These are phyloP conservation scores for Crocallis elinguaria DNA, from an alignment of 2,888 invertebrate genomes.

Conservation along the genomic window DNA sequence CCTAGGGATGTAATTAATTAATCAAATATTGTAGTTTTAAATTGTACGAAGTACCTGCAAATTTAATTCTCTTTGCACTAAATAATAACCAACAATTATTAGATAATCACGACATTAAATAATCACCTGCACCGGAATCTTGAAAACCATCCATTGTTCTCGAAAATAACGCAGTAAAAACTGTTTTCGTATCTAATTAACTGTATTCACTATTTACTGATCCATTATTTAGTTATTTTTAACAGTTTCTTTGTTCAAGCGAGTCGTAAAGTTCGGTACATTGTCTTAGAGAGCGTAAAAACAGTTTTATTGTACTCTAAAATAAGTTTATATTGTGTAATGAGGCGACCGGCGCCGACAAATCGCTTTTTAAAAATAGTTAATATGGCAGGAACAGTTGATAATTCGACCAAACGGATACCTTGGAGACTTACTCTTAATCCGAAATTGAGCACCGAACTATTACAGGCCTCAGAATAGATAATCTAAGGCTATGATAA, in stretches of 20 bases:
- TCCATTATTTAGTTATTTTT: conserved; percentile 64
- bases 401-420: not conserved
- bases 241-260: conserved; percentile 58
- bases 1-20: too few relatives aligned
- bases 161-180: conserved; percentile 41
- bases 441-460: too few relatives aligned
- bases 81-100: conserved; percentile 2
- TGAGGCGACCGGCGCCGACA: conserved; percentile 50
- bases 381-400: conserved; percentile 2
- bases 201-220: conserved; percentile 53
- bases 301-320: conserved; percentile 74
- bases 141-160: conserved; percentile 36
- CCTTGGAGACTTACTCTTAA: too few relatives aligned
- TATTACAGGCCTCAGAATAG: not conserved
- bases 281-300: conserved; percentile 63
- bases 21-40: not conserved
- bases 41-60: not conserved
- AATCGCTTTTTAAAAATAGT: conserved; percentile 53
- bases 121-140: conserved; percentile 28
- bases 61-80: not conserved
- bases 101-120: conserved; percentile 13
- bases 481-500: not conserved
- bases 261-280: conserved; percentile 67
- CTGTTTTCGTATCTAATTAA: conserved; percentile 45
- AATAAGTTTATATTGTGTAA: conserved; percentile 69